Conservation (phyloP, 1,140 invertebrate genomes). For the Coenobita brevimanus region DNA sequence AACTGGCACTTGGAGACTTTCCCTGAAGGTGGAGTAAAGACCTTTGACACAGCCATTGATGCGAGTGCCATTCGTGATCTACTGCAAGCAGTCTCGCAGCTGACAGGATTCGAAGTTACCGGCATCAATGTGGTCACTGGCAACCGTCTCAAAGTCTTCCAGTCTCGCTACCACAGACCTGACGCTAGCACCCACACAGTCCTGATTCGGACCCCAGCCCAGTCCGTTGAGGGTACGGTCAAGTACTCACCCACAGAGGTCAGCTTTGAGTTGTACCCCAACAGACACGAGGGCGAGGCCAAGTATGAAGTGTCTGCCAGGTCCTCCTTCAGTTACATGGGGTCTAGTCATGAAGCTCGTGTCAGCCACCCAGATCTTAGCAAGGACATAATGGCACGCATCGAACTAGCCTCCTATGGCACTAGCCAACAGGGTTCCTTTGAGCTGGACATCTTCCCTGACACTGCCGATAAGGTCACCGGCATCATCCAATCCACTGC, state of each 20-base stretch:
- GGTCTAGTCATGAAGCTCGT: too few species aligned
- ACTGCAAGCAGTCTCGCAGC: neutral
- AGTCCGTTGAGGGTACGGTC: too few species aligned
- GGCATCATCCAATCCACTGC: neutral
- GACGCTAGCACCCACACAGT: neutral
- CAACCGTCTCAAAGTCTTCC: neutral
- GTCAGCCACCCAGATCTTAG: too few species aligned
- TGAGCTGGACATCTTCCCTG: conserved; percentile 44
- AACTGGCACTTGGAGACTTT: neutral
- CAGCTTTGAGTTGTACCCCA: too few species aligned
- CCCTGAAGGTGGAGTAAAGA: conserved; percentile 8
- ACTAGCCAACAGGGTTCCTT: neutral
- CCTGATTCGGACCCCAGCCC: too few species aligned
- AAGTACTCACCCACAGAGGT: too few species aligned
- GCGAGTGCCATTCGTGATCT: neutral
- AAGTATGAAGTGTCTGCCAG: too few species aligned
- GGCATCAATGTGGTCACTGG: neutral
- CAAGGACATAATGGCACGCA: neutral
- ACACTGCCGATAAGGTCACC: conserved; percentile 17
- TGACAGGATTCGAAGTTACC: neutral
- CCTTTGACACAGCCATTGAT: neutral
- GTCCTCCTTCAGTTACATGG: too few species aligned
- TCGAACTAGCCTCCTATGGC: neutral
- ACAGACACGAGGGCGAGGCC: too few species aligned
- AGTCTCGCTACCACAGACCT: neutral